Conservation (phyloP, 2,797 vertebrate species). For the Cynodonichthys magdalenae region DNA sequence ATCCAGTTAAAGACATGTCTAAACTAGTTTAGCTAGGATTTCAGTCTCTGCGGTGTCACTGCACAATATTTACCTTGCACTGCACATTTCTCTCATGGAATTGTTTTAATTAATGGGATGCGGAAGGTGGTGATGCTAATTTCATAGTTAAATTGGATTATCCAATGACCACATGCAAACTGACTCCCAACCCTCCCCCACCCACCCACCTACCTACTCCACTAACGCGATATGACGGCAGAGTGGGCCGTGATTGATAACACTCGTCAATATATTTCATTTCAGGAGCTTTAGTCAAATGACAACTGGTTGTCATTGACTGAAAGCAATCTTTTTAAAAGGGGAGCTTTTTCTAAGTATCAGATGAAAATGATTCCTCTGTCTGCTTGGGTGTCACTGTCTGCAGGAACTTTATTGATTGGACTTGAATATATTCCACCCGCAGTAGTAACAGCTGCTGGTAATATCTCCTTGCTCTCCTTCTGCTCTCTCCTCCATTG, state of each 20-base stretch:
- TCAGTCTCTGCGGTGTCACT: no score
- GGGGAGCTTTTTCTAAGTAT: conserved; percentile 91
- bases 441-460: conserved; percentile 89
- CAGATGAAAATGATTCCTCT: conserved; percentile 91
- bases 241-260: conserved; percentile 85
- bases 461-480: conserved; percentile 83
- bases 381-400: conserved; percentile 90
- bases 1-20: no score
- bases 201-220: not conserved
- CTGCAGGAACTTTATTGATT: conserved; percentile 91
- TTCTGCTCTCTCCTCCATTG: conserved; percentile 61
- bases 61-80: not conserved
- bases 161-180: conserved; percentile 78
- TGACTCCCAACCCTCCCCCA: conserved; percentile 37
- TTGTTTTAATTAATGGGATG: conserved; percentile 34
- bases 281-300: conserved; percentile 88
- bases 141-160: conserved; percentile 83
- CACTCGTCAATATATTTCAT: conserved; percentile 88
- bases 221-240: conserved; percentile 69
- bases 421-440: conserved; percentile 89
- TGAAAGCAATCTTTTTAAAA: conserved; percentile 98
- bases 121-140: conserved; percentile 75
- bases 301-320: conserved; percentile 91
- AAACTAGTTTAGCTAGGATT: no score
- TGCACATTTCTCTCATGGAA: conserved; percentile 45